These are phyloP conservation scores for Caenorhabditis drosophilae DNA, from an alignment of 2,888 invertebrate species.

Conservation along the genomic window DNA sequence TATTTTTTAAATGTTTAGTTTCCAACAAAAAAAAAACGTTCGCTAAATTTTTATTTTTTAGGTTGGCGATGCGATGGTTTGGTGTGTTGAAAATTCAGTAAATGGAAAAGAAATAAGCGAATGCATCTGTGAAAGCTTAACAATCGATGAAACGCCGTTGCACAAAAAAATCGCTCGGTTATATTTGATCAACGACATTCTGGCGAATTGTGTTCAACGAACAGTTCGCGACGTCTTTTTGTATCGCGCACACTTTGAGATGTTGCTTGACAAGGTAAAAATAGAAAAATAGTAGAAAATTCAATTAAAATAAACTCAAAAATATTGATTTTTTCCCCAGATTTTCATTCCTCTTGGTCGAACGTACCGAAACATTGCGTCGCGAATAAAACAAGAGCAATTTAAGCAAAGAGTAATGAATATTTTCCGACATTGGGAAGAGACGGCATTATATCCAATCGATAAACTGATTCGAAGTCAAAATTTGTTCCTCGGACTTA, in stretches of 20 bases:
- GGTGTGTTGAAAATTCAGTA: constrained; percentile 97
- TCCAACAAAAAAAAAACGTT: neutral
- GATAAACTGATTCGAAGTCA: constrained; percentile 87
- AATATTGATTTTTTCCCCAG: constrained; percentile 52
- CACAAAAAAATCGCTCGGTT: constrained; percentile 80
- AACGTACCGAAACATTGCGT: constrained; percentile 80
- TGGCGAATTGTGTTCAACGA: constrained; percentile 89
- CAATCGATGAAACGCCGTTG: constrained; percentile 79
- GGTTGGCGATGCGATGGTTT: constrained; percentile 95
- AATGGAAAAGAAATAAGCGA: constrained; percentile 94
- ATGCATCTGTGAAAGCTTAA: constrained; percentile 78
- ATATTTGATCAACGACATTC: constrained; percentile 92
- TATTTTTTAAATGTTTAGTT: neutral
- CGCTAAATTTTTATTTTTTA: constrained; percentile 69
- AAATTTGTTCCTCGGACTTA: constrained; percentile 86
- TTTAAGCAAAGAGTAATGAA: constrained; percentile 76
- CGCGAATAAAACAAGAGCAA: constrained; percentile 90
- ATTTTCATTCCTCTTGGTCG: constrained; percentile 81
- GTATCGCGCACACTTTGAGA: constrained; percentile 75
- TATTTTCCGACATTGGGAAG: constrained; percentile 89
- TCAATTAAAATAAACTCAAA: constrained; percentile 5
- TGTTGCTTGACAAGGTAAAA: constrained; percentile 46
- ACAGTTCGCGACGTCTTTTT: constrained; percentile 94
- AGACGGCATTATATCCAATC: constrained; percentile 92
- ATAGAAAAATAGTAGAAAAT: no score